Base-by-base conservation (phyloP, 2,797 vertebrate species). In the Sebastes kiyomatsui region DNA sequence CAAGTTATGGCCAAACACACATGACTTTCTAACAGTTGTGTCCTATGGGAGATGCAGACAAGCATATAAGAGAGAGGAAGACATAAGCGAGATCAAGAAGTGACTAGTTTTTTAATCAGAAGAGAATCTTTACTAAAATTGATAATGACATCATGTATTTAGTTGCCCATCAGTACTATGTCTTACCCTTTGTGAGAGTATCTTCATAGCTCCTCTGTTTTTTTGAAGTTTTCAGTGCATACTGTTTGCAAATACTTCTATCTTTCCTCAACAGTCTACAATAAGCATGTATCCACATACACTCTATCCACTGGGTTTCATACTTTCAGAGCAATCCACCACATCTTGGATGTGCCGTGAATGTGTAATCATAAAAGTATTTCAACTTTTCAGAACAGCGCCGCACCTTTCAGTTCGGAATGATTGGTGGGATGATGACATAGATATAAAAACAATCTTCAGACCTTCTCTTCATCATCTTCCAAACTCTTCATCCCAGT, bases 351-450 rank as follows among this genome's bases (percentile, higher is more conserved):
- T 72, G 55, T n/a, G 35, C 61, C 65, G 10, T 52, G 22, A 73
- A 52, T 77, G 30, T 72, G 59, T 75, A 55, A 73, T 71, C 67
- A 86, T 87, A 81, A 75, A 86, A 80, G 69, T 71, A 62, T 85
- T 82, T 81, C 33, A 82, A 58, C 66, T 76, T 77, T 68, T 80
- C 69, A 70, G 69, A 82, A 68, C 66, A 67, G 60, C 28, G 30
- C 49, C 23, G 64, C 59, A 72, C 62, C 77, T 79, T 81, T 89
- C 35, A 27, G 46, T 78, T 71, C 56, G 56, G 72, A 81, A 67
- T 83, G 73, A 88, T 71, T 70, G 77, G 75, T 22, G 46, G 61
- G 61, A 90, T 86, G 85, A 89, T 82, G 81, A 88, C 76, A 87
- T 33, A 64, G 72, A 79, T 80, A 67, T 46, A 65, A 74, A 81